A percentile compares a stretch with the other conserved stretches of the same genome.
Conservation (phyloP, 2,113 vertebrate species). For the Gallinago media region DNA sequence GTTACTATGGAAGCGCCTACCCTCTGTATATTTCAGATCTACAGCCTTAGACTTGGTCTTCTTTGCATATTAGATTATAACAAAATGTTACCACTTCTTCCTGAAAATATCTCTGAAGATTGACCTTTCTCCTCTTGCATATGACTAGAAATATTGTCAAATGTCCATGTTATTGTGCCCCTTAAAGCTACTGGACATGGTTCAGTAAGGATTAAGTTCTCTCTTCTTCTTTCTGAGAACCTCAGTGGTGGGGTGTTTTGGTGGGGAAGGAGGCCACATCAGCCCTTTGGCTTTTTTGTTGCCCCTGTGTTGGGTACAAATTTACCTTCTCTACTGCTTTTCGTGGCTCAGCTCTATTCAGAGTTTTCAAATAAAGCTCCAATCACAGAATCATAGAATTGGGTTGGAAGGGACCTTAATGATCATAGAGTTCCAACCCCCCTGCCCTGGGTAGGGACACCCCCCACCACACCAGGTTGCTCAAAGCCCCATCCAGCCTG, state of each 20-base stretch:
- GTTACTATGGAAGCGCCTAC: conserved; percentile 74
- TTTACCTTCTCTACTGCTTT: not conserved
- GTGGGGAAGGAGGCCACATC: not conserved
- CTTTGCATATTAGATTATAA: conserved; percentile 48
- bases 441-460: no score
- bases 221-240: not conserved
- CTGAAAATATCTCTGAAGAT: conserved; percentile 16
- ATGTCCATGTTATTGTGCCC: not conserved
- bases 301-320: not conserved
- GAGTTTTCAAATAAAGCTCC: not conserved
- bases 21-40: conserved; percentile 61
- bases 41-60: conserved; percentile 50
- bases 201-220: not conserved
- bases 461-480: no score
- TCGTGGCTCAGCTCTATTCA: not conserved
- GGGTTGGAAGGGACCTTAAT: no score
- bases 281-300: not conserved
- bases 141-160: not conserved
- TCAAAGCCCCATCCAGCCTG: no score
- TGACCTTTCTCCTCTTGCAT: not conserved
- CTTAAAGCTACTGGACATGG: not conserved
- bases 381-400: no score
- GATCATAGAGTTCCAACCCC: no score
- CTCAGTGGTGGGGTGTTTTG: not conserved
- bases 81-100: conserved; percentile 23